phyloP scores from a whole-genome alignment of 2,113 vertebrate species.

The Nerophis ophidion region DNA sequence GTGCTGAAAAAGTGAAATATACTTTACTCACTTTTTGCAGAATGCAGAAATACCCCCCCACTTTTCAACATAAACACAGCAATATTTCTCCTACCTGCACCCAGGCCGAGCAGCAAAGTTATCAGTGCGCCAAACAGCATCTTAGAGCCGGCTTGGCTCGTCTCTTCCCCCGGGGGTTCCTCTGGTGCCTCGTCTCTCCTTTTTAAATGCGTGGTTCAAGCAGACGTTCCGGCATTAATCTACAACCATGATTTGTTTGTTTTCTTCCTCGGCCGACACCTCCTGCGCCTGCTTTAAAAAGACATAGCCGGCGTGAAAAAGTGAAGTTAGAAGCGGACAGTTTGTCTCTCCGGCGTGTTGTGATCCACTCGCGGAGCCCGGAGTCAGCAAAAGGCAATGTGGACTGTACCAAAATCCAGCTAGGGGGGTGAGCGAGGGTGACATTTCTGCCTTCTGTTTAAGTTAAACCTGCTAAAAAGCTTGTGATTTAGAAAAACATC shows the following conservation, averaged over 20 bases:
- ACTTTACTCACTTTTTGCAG: too few species aligned
- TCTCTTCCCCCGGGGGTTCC: constrained; percentile 45
- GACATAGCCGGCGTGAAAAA: constrained; percentile 56
- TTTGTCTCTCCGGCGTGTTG: constrained; percentile 60
- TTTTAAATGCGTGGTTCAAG: constrained; percentile 19
- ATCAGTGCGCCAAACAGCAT: constrained; percentile 61
- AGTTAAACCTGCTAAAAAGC: not conserved
- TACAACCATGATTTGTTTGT: constrained; percentile 53
- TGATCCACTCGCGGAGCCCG: constrained; percentile 41
- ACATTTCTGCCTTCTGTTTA: rapidly evolving
- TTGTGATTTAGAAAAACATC: not conserved
- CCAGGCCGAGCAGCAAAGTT: constrained; percentile 58
- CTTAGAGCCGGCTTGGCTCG: constrained; percentile 47
- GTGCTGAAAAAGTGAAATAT: too few species aligned
- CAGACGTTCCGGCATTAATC: constrained; percentile 35
- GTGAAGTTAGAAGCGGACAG: constrained; percentile 37
- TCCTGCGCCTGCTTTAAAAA: constrained; percentile 36
- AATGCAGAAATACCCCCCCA: too few species aligned
- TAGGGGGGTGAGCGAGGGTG: not conserved
- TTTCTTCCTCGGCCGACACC: constrained; percentile 13
- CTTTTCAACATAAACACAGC: too few species aligned
- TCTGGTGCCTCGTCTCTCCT: constrained; percentile 8
- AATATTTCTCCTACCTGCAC: constrained; percentile 60
- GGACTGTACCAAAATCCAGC: constrained; percentile 55
- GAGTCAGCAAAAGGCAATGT: constrained; percentile 57